Evolutionary conservation across 2,888 invertebrate species (phyloP).

Genomic region (Camponotus fellah): DNA sequence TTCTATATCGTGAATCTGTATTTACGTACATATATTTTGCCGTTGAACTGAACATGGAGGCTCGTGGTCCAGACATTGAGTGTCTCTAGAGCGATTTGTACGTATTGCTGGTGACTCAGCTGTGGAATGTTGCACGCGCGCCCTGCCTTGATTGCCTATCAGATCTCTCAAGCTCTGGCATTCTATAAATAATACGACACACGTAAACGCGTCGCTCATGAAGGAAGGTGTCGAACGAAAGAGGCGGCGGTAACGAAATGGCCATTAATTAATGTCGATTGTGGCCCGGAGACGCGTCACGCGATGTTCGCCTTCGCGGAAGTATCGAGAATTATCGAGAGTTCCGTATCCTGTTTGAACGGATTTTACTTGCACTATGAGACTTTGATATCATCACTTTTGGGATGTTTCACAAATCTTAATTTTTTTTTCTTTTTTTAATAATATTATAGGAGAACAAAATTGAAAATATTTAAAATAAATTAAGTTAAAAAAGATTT

Average conservation of each 20-base stretch:
- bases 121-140: slow-evolving; percentile 78
- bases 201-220: slow-evolving; percentile 43
- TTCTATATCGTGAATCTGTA: background rate
- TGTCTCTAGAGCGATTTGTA: slow-evolving; percentile 67
- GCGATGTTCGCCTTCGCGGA: background rate
- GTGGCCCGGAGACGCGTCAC: background rate
- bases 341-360: background rate
- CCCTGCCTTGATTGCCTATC: slow-evolving; percentile 82
- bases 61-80: slow-evolving; percentile 3
- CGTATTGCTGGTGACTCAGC: slow-evolving; percentile 76
- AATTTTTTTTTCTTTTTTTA: background rate
- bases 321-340: background rate
- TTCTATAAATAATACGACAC: slow-evolving; percentile 76
- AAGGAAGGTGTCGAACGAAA: slow-evolving; percentile 30
- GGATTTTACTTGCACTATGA: background rate
- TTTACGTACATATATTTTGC: background rate
- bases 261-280: slow-evolving; percentile 63
- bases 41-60: background rate
- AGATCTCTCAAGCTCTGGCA: slow-evolving; percentile 69
- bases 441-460: background rate
- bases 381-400: background rate
- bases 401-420: background rate
- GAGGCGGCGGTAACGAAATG: slow-evolving; percentile 58
- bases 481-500: background rate
- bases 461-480: background rate